Base-by-base conservation (phyloP, 2,797 vertebrate genomes). In the Phyllotis vaccarum region DNA sequence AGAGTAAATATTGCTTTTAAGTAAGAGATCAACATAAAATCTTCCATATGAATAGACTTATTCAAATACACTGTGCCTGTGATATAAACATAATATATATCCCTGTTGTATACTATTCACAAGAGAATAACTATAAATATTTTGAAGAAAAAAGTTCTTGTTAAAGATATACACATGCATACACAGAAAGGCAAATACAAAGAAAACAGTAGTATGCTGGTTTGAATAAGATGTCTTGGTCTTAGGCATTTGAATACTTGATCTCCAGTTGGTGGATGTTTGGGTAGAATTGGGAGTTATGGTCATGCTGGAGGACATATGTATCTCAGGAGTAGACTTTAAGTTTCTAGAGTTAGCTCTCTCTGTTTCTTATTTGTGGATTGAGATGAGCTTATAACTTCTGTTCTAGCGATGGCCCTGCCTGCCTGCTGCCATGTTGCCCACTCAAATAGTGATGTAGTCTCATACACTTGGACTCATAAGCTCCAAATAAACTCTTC, bases 1-100 rank as follows among this genome's bases (percentile, higher is more conserved):
- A 90, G 29, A 22, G 43, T 2, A 95, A 96, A 52, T 22, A 80
- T 40, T 91, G 31, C 40, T 74, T 13, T 21, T 88, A 92, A 95
- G 70, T 72, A 68, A 74, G 19, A 86, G 58, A 60, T 79, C 19
- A 87, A 22, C 1, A 29, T 72, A 88, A 93, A 86, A 13, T 62
- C 82, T 11, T 19, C 86, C 60, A 8, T 66, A n/a, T 89, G 10
- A 89, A 72, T 49, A 81, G 2, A 52, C 27, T 66, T 40, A 89
- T 91, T 93, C 54, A 21, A 78, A 0, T 94, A 74, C 46, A 91
- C 74, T 37, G 1, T 31, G 56, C 8, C 5, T 78, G 3, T 2
- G 31, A 72, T 29, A 37, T 10, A 68, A 49, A 34, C 10, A 52
- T 85, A 79, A 86, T 64, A 86, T 1, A 60, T 83, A 87, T 31